Evolutionary conservation across 2,888 invertebrate species (phyloP), one percentile per base, ranked within the genome.

Genomic region (Ditylenchus weischeri): DNA sequence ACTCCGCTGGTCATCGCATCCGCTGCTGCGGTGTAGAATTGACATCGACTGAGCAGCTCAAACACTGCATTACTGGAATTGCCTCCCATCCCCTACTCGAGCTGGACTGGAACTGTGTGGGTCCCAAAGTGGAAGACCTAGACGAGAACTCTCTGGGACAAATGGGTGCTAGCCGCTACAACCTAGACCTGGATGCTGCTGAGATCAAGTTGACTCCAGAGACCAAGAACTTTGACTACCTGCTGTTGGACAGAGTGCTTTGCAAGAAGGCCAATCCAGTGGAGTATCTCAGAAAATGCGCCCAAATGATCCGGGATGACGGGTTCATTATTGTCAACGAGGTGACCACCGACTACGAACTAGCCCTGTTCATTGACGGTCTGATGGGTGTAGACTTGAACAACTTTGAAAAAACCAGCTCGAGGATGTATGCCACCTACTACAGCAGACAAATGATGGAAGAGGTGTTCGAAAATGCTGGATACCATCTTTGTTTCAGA

Each of bases 241-340:
- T 80, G 50, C 62, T 83, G 29, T 43, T 81, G 58, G 82, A 82
- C 71, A 77, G 78, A 47, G 71, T 82, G 10, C 72, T 83, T 47
- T 74, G 69, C 66, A 73, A 74, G 38, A 81, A 82, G 69, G 64
- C 72, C n/a, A 71, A 82, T 60, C 78, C 79, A 10, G 72, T 62
- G 3, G 74, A 71, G 21, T 83, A 75, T 66, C 72, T 83, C 57
- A 62, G 78, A 57, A 70, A 75, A 3, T 70, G 77, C 68, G 74
- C 73, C 60, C 57, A 78, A 59, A 62, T 82, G 48, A 69, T 83
- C 36, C 74, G 81, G n/a, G 83, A 84, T 8, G 83, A 84, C 66
- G 85, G 86, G 7, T 84, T 86, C 75, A 66, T 84, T 35, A 75
- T 86, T 65, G 76, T 86, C 8, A 78, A 82, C 63, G 86, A 86